Conservation (phyloP, 2,888 invertebrate species). For the Sarcophaga caerulescens region DNA sequence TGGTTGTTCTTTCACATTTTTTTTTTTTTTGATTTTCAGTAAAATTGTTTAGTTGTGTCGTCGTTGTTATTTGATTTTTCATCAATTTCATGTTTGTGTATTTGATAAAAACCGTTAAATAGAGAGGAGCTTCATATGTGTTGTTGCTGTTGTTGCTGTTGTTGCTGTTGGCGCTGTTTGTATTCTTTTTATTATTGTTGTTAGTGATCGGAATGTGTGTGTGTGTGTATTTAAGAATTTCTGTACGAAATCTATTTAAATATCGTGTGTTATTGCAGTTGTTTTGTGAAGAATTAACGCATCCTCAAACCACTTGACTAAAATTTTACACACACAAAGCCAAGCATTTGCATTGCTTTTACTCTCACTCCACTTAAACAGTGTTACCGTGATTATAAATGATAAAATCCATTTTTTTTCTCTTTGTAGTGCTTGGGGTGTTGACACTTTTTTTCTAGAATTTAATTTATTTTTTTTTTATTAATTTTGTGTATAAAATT, state of each 20-base stretch:
- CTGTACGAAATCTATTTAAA: not conserved
- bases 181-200: not conserved
- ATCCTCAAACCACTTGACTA: conserved; percentile 50
- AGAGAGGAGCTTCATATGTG: conserved; percentile 60
- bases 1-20: conserved; percentile 11
- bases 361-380: not conserved
- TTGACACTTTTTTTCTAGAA: too few species aligned
- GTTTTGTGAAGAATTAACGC: conserved; percentile 24
- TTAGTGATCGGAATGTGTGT: conserved; percentile 56
- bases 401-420: too few species aligned
- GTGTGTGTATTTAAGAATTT: conserved; percentile 54
- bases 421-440: too few species aligned
- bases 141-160: conserved; percentile 10
- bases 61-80: not conserved
- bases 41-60: not conserved
- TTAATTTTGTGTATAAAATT: too few species aligned
- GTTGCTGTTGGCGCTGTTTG: too few species aligned
- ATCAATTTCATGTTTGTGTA: conserved; percentile 1
- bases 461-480: too few species aligned
- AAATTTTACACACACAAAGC: conserved; percentile 8
- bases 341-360: not conserved
- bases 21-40: conserved; percentile 46
- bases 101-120: not conserved
- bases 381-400: too few species aligned
- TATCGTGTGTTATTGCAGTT: conserved; percentile 10